Conservation (phyloP, 1,140 invertebrate species). For the Papilio machaon region DNA sequence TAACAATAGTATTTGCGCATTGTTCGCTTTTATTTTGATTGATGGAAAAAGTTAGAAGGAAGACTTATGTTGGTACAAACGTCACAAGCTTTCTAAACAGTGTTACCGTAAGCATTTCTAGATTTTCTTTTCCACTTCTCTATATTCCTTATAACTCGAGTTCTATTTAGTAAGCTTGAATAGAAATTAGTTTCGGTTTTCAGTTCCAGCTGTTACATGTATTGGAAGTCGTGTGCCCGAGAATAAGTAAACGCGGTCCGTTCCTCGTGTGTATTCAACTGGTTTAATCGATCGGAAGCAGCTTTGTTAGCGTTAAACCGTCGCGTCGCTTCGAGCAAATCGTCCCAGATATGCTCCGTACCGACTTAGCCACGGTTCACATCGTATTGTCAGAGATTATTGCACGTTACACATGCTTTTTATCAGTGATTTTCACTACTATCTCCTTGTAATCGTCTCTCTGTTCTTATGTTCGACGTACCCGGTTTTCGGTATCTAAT, state of each 20-base stretch:
- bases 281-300: constrained; percentile 31
- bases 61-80: not conserved
- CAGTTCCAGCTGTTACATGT: constrained; percentile 21
- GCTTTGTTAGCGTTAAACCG: constrained; percentile 31
- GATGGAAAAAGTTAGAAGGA: too few species aligned
- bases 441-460: not conserved
- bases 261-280: constrained; percentile 34
- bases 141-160: not conserved
- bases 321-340: constrained; percentile 23
- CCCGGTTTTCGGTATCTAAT: too few species aligned
- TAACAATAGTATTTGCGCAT: too few species aligned
- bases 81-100: not conserved
- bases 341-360: constrained; percentile 22
- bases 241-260: constrained; percentile 27
- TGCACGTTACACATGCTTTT: not conserved
- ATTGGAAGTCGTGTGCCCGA: constrained; percentile 24
- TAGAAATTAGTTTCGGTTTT: constrained; percentile 29
- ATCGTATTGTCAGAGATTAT: not conserved
- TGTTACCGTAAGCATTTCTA: not conserved
- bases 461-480: not conserved
- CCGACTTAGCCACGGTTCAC: constrained; percentile 27
- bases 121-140: not conserved
- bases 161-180: constrained; percentile 10
- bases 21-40: too few species aligned
- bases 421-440: too few species aligned